Evolutionary conservation across 2,113 vertebrate species (phyloP), one percentile per base, ranked within the genome.

Genomic region (Oreochromis niloticus): DNA sequence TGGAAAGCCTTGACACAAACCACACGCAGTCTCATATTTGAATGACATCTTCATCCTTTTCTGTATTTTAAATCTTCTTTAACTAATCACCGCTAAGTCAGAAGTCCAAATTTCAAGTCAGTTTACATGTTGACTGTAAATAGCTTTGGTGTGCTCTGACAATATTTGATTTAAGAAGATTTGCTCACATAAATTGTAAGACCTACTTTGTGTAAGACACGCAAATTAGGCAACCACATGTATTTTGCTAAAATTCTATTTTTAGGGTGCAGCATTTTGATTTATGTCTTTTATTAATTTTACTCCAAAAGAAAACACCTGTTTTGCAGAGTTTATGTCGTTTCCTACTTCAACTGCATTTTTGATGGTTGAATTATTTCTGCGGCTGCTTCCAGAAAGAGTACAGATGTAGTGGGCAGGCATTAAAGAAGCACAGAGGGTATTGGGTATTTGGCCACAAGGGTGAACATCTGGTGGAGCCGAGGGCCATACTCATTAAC

Each of bases 41-140:
- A 91, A 84, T 91, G 93, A 89, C 93, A 79, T 79, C 46, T 91
- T 93, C 92, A 93, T 92, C 93, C 87, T 80, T 68, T 55, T 48
- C 89, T 68, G 80, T 52, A 83, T 86, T 90, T 90, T 88, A 93
- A 93, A 95, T 94, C 93, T 93, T 87, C 89, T 90, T 94, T 91
- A 87, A 94, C 83, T 92, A 90, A 93, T 93, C 89, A 89, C 87
- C 36, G 57, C 85, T 57, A 81, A 80, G 93, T 85, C 82, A 75
- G 85, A 87, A 89, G 79, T 89, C 87, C 80, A 92, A 83, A 91
- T 93, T 91, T 90, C 32, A 87, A 83, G 83, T 93, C 91, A 94
- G 83, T 93, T 92, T 90, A 85, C 80, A 50, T 79, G 86, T 89
- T 93, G 91, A 92, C 90, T 89, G 81, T 89, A 93, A 91, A 95